Base-by-base conservation (phyloP, 1,140 invertebrate species). In the Nephila pilipes region DNA sequence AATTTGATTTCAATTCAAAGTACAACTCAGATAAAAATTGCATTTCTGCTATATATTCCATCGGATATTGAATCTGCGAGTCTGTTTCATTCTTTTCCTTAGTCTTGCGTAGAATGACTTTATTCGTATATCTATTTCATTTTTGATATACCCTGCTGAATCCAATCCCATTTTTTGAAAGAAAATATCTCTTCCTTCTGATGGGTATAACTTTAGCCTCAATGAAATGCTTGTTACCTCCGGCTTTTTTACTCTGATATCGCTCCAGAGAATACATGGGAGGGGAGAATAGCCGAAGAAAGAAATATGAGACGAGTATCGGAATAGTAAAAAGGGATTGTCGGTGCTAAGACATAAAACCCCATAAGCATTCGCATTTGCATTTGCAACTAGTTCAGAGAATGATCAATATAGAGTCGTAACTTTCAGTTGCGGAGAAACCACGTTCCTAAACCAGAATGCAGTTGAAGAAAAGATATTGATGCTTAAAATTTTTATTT, bases 301-400 rank as follows among this genome's bases (percentile, higher is more conserved):
- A 75, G 36, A 75, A 75, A 75, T 36, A 75, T 60, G 58, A 29
- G 29, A 36, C 69, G 69, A 75, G 29, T 18, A 75, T 10, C 29
- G 69, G 69, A 75, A 75, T 75, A 75, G 69, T 75, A 75, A 75
- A 75, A 75, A 75, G 69, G 69, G 69, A 75, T 75, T 75, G 46
- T 38, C 80, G 46, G 54, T 38, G 38, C 46, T 54, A 81, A 81
- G 80, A 81, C 80, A 81, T 54, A 81, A 81, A 81, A 22, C 80
- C 80, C 46, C 22, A 46, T 55, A 46, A 55, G 80, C 80, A 81
- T 81, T 81, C 54, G 80, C 80, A 81, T 81, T 81, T 81, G 80
- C 80, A 81, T 81, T 54, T 6, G 80, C 80, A 81, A 55, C 46
- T 75, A 75, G 29, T 75, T 75, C 69, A 75, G 29, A 20, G 46